Percentiles rank a stretch among this genome's conserved stretches.
Conservation (phyloP, 2,113 vertebrate genomes). For the Gavialis gangeticus region DNA sequence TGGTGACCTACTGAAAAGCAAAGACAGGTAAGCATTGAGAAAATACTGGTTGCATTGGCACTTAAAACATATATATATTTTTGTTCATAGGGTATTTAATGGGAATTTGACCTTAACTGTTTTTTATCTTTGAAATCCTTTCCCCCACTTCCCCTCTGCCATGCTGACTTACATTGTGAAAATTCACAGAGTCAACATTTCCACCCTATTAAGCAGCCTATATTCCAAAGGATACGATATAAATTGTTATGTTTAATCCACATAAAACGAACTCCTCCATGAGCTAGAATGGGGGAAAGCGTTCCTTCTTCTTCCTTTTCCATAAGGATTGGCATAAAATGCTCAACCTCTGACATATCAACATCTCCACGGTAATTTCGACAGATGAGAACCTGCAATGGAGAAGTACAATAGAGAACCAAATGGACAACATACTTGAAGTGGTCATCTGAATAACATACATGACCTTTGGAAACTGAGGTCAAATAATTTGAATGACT, state of each 20-base stretch:
- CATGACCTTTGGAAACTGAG: rapidly evolving
- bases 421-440: not conserved
- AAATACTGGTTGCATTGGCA: not conserved
- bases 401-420: not conserved
- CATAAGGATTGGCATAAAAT: slow-evolving; percentile 98
- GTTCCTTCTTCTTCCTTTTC: slow-evolving; percentile 98
- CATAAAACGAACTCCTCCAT: slow-evolving; percentile 97
- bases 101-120: not conserved
- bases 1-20: rapidly evolving
- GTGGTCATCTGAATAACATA: too few species aligned
- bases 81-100: not conserved
- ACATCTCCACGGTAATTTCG: slow-evolving; percentile 97
- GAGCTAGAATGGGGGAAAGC: slow-evolving; percentile 94
- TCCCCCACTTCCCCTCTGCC: slow-evolving; percentile 78
- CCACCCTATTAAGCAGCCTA: rapidly evolving
- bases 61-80: not conserved
- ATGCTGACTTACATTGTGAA: not conserved
- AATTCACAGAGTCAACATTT: rapidly evolving
- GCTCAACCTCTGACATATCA: slow-evolving; percentile 99
- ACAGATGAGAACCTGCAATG: slow-evolving; percentile 91
- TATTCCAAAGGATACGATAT: slow-evolving; percentile 89
- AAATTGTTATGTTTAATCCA: slow-evolving; percentile 99
- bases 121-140: slow-evolving; percentile 67
- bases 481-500: rapidly evolving
- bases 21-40: not conserved